phyloP scores from a whole-genome alignment of 2,113 vertebrate genomes.

The Abramis brama region DNA sequence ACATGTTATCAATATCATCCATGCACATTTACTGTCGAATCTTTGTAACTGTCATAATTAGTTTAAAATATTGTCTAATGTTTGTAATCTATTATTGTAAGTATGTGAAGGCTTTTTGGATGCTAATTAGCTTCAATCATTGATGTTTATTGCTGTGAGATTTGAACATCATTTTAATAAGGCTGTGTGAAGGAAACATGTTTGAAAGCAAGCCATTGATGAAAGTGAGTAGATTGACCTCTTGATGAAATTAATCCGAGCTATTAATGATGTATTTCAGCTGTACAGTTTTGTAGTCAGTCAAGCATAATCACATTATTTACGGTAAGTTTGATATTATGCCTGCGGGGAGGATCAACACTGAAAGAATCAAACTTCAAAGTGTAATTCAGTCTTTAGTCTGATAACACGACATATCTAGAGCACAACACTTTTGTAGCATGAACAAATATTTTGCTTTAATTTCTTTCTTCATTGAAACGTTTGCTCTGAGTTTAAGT shows the following conservation, averaged over 20 bases:
- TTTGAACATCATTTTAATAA: background rate
- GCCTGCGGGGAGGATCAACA: background rate
- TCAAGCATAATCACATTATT: conserved; percentile 3
- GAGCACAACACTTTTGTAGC: background rate
- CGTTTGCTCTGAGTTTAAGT: background rate
- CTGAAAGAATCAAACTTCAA: conserved; percentile 7
- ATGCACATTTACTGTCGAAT: background rate
- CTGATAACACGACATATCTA: background rate
- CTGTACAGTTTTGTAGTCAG: background rate
- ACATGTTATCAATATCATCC: background rate
- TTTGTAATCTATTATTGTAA: background rate
- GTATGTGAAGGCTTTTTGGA: background rate
- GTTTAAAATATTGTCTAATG: background rate
- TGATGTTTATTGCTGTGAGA: background rate
- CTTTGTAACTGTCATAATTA: background rate
- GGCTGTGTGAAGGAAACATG: background rate
- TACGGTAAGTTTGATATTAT: background rate
- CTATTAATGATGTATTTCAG: background rate
- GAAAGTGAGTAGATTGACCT: background rate
- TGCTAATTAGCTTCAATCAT: background rate
- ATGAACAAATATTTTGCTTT: background rate
- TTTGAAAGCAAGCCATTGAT: background rate
- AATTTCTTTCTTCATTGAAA: background rate
- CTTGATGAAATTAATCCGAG: background rate
- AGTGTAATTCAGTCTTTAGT: background rate